Conservation (phyloP, 2,113 vertebrate genomes). For the Carollia perspicillata region DNA sequence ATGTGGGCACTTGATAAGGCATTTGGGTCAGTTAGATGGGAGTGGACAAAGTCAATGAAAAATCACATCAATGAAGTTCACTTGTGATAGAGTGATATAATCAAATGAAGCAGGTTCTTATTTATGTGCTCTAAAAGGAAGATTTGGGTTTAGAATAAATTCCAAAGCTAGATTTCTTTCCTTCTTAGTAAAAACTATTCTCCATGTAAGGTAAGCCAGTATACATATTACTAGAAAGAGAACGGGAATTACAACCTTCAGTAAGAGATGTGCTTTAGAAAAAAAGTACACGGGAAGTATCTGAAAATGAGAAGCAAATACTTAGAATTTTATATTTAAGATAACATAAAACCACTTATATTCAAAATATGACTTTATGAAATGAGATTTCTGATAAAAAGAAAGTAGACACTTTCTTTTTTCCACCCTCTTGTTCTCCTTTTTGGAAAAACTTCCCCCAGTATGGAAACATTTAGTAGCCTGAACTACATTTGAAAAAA, state of each 20-base stretch:
- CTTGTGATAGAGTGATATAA: neutral
- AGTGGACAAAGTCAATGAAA: constrained; percentile 27
- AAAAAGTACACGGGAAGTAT: neutral
- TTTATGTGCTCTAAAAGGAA: neutral
- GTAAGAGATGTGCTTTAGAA: neutral
- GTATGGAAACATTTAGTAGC: neutral
- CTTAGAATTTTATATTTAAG: constrained; percentile 30
- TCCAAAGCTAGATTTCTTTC: neutral
- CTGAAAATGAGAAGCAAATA: constrained; percentile 22
- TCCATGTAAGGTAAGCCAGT: neutral
- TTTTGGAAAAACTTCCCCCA: neutral
- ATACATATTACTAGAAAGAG: neutral
- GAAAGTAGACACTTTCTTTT: neutral
- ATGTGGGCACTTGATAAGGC: constrained; percentile 17
- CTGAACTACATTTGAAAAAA: constrained; percentile 7
- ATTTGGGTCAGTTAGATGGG: constrained; percentile 5
- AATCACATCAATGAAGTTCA: constrained; percentile 4
- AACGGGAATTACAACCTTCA: neutral
- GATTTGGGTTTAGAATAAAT: neutral
- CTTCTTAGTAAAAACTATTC: neutral
- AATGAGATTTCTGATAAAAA: neutral
- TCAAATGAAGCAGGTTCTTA: neutral
- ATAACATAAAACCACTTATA: neutral
- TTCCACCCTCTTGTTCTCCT: neutral
- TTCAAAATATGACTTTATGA: neutral